Conservation (phyloP, 2,888 invertebrate species). For the Standfussiana lucernea region DNA sequence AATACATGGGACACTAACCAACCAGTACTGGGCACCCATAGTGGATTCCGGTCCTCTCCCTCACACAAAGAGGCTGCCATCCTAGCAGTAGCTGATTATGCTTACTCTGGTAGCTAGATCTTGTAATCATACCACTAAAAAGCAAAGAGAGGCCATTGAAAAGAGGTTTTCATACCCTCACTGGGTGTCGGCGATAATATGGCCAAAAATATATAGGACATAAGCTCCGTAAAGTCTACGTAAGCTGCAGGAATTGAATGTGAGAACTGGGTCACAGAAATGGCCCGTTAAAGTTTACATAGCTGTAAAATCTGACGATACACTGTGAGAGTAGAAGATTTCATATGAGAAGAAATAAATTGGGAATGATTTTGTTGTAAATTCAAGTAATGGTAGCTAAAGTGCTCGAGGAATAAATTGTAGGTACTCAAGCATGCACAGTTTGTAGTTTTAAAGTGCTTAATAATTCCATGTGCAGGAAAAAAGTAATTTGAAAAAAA, state of each 20-base stretch:
- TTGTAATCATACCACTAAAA: not conserved
- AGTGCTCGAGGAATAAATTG: not conserved
- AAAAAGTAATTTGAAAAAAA: not conserved
- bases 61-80: too few species aligned
- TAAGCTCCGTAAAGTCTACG: constrained; percentile 40
- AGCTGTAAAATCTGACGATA: constrained; percentile 42
- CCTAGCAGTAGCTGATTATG: too few species aligned
- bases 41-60: too few species aligned
- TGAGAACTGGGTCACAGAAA: constrained; percentile 50
- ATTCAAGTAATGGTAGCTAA: not conserved
- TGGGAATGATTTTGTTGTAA: not conserved
- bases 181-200: not conserved
- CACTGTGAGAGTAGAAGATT: constrained; percentile 26
- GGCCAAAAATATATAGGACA: not conserved
- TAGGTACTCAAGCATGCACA: not conserved
- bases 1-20: too few species aligned
- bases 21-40: too few species aligned
- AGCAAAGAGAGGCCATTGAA: not conserved
- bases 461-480: not conserved
- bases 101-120: not conserved
- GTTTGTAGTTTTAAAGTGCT: not conserved
- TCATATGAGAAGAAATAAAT: constrained; percentile 9
- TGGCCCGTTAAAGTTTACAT: constrained; percentile 48
- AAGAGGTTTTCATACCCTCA: not conserved
- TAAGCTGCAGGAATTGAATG: constrained; percentile 52